A percentile compares a stretch with the other conserved stretches of the same genome.
phyloP scores from a whole-genome alignment of 2,888 invertebrate genomes.

The Callimorpha dominula region DNA sequence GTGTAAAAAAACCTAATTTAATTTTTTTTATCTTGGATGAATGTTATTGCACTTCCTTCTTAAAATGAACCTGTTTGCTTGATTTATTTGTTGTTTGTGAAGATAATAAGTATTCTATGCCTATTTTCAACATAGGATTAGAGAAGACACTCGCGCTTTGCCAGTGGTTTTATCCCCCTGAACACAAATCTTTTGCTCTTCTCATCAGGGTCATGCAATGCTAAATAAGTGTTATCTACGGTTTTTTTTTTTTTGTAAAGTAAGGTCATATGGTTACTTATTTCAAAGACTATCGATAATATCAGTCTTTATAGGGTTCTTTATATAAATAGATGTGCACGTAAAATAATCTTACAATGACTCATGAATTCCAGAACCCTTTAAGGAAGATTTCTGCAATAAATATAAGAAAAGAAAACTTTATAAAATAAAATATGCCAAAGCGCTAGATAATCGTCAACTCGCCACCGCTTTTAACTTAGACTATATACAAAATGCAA shows the following conservation, averaged over 20 bases:
- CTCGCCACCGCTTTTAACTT: slow-evolving; percentile 42
- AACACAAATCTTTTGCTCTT: too few relatives aligned
- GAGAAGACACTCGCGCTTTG: too few relatives aligned
- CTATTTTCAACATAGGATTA: too few relatives aligned
- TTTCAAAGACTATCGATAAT: not conserved
- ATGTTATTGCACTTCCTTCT: slow-evolving; percentile 7
- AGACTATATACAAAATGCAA: slow-evolving; percentile 36
- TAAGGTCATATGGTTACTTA: too few relatives aligned
- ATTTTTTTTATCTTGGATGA: slow-evolving; percentile 18
- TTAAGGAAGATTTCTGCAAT: not conserved
- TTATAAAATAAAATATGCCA: not conserved
- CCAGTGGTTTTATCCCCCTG: too few relatives aligned
- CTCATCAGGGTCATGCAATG: not conserved
- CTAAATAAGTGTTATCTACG: not conserved
- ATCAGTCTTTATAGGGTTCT: too few relatives aligned
- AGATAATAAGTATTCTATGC: not conserved
- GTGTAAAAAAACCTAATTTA: slow-evolving; percentile 17
- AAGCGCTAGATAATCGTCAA: not conserved
- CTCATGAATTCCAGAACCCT: not conserved
- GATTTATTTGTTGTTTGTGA: not conserved
- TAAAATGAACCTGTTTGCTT: not conserved
- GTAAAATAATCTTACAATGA: not conserved
- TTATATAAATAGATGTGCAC: not conserved
- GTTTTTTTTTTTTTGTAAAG: not conserved
- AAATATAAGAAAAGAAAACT: not conserved